phyloP scores from a whole-genome alignment of 2,797 vertebrate species.

The Yasuhikotakia modesta region DNA sequence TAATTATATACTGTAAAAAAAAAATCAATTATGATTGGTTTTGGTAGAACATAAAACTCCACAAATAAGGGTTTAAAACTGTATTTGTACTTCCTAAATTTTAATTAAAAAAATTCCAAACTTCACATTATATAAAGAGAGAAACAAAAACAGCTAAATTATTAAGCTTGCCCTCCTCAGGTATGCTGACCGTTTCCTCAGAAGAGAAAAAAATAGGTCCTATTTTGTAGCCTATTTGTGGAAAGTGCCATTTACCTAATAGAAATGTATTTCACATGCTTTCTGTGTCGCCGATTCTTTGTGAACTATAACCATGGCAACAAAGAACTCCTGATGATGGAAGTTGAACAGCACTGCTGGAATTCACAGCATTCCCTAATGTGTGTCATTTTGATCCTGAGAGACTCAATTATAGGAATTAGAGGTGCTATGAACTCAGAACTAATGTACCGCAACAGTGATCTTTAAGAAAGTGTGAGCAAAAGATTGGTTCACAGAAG shows the following conservation, averaged over 20 bases:
- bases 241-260: constrained; percentile 12
- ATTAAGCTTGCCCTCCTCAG: background rate
- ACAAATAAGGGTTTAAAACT: no score
- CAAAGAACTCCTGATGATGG: constrained; percentile 34
- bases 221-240: background rate
- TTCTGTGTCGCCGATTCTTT: constrained; percentile 10
- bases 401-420: constrained; percentile 58
- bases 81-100: no score
- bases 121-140: no score
- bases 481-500: background rate
- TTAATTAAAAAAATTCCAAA: no score
- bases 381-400: constrained; percentile 46
- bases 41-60: no score
- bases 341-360: constrained; percentile 39
- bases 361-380: constrained; percentile 44
- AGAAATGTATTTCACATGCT: constrained; percentile 19
- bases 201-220: background rate
- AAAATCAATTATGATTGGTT: no score
- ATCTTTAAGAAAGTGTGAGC: background rate
- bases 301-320: constrained; percentile 46
- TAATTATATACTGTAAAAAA: no score
- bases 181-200: background rate
- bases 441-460: background rate
- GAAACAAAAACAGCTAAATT: background rate
- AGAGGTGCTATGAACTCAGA: constrained; percentile 42